Evolutionary conservation across 2,888 invertebrate genomes (phyloP), one percentile per base, ranked within the genome.

Genomic region (Mamestra brassicae): DNA sequence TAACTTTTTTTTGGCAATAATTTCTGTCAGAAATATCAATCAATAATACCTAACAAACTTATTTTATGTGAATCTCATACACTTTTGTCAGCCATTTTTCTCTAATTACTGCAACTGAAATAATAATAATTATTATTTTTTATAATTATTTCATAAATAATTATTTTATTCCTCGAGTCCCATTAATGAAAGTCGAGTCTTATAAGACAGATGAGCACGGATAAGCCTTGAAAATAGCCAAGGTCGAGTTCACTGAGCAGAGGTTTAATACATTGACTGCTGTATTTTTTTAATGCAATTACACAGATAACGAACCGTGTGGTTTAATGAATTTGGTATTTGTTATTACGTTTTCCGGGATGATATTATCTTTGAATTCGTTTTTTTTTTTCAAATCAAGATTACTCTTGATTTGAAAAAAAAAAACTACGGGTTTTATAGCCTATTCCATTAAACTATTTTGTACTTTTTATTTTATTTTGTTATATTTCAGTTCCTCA

Each of bases 191-290:
- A 90, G 87, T 85, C 81, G 38, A 58, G 76, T 83, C 81, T 81
- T 83, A 83, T 81, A 84, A 78, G 86, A 81, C n/a, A 55, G 94
- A 93, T 92, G 92, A 93, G 90, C 89, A 88, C 95, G 95, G 95
- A 95, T 95, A 89, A 88, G 88, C 96, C 95, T 95, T 96, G 95
- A 93, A 86, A 89, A 82, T 76, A 83, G 78, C 87, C 94, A 95
- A 95, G 96, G 96, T 93, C 93, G 89, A 76, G 74, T 87, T 82
- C 77, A 87, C 85, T 85, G 91, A 88, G 93, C 93, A 57, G 74
- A 75, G 58, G 71, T 76, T 68, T 74, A 80, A 71, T 67, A 79
- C 76, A 78, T 69, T 89, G 90, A 89, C 92, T 93, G 94, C 92
- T 93, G 91, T 94, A 89, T 93, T 92, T 83, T 80, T 78, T 80